These are phyloP conservation scores for Florisuga fusca DNA, from an alignment of 2,797 vertebrate genomes.

Conservation along the genomic window DNA sequence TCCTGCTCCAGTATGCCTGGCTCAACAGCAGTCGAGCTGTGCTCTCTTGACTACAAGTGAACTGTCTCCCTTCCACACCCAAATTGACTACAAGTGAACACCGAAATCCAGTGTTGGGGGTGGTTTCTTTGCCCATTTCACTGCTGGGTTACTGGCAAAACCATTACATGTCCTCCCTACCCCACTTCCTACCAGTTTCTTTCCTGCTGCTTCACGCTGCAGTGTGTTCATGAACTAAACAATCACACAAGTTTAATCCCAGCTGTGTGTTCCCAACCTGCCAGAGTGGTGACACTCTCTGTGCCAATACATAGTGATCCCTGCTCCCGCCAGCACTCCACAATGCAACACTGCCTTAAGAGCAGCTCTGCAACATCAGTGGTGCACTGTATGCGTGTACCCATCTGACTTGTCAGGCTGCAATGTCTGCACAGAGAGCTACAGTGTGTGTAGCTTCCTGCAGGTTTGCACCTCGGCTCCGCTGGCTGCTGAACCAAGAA, in stretches of 20 bases:
- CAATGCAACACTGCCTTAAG: background rate
- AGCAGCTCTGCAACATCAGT: background rate
- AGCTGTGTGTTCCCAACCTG: background rate
- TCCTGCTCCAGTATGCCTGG: background rate
- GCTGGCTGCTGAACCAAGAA: background rate
- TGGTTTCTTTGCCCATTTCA: background rate
- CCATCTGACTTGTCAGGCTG: background rate
- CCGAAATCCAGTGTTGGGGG: background rate
- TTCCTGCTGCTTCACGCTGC: background rate
- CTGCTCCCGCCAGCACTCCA: background rate
- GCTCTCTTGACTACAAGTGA: background rate
- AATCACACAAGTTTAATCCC: background rate
- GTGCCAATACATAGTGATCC: background rate
- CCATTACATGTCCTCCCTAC: background rate
- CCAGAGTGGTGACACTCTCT: background rate
- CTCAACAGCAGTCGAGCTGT: background rate
- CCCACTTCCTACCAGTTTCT: background rate
- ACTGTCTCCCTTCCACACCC: background rate
- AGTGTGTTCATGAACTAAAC: background rate
- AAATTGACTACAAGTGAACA: background rate
- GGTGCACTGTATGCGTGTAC: fast-evolving
- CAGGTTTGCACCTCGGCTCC: background rate
- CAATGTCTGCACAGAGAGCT: fast-evolving
- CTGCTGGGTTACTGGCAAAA: background rate
- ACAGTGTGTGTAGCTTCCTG: background rate